Conservation (phyloP, 2,113 vertebrate genomes). For the Notarius lentiginosus region DNA sequence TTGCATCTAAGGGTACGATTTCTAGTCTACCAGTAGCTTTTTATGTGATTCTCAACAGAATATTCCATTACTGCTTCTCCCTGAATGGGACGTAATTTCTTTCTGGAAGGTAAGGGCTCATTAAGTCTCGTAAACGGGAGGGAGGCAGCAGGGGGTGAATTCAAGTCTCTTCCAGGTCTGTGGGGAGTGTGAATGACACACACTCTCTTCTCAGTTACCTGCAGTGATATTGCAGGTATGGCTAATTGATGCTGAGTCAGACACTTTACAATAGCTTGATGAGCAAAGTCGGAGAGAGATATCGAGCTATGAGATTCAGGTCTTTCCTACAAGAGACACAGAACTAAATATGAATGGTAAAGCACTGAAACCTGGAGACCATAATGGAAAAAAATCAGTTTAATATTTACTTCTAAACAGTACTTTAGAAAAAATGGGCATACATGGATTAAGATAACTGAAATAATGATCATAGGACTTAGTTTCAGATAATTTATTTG, state of each 20-base stretch:
- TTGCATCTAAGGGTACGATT: conserved; percentile 42
- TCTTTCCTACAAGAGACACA: conserved; percentile 21
- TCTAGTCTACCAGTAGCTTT: conserved; percentile 42
- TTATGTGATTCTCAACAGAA: conserved; percentile 32
- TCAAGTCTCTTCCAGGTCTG: conserved; percentile 15
- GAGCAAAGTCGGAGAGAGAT: conserved; percentile 25
- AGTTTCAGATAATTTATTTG: neutral
- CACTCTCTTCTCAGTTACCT: conserved; percentile 33
- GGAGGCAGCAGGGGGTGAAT: neutral
- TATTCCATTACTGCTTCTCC: conserved; percentile 28
- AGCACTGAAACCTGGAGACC: neutral
- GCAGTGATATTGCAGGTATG: conserved; percentile 44
- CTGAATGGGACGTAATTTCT: conserved; percentile 3
- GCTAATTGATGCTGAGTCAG: conserved; percentile 49
- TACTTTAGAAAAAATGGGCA: neutral
- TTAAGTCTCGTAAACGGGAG: conserved; percentile 34
- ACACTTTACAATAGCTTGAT: conserved; percentile 19
- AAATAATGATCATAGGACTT: neutral
- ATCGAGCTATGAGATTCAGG: conserved; percentile 25
- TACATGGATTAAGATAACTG: neutral
- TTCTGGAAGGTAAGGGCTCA: conserved; percentile 33
- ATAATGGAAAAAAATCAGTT: neutral
- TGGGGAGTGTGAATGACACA: conserved; percentile 34
- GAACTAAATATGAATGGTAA: conserved; percentile 26
- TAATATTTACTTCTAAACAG: neutral